phyloP scores from a whole-genome alignment of 2,113 vertebrate genomes.

The Dascyllus trimaculatus region DNA sequence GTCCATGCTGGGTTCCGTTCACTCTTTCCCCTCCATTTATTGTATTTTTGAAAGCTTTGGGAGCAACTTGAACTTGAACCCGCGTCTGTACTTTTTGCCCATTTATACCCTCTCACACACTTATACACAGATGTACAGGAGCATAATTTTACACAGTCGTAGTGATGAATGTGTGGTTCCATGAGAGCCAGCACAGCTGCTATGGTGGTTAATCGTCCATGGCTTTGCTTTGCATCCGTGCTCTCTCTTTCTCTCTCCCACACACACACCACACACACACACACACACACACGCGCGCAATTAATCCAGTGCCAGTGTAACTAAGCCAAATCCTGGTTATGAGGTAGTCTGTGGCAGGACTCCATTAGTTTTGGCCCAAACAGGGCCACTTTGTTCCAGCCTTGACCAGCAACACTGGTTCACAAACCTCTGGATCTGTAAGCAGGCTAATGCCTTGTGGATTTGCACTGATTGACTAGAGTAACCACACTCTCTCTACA shows the following conservation, averaged over 20 bases:
- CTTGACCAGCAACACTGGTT: slow-evolving; percentile 45
- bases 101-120: slow-evolving; percentile 12
- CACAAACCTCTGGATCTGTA: slow-evolving; percentile 54
- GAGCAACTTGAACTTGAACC: slow-evolving; percentile 46
- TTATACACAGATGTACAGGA: slow-evolving; percentile 20
- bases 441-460: slow-evolving; percentile 54
- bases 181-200: slow-evolving; percentile 53
- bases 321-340: slow-evolving; percentile 54
- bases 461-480: slow-evolving; percentile 56
- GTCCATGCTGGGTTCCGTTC: slow-evolving; percentile 19
- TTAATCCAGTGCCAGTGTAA: slow-evolving; percentile 52
- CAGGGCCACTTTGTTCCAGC: slow-evolving; percentile 34
- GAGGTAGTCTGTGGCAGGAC: slow-evolving; percentile 65
- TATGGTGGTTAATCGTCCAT: slow-evolving; percentile 51
- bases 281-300: slow-evolving; percentile 16
- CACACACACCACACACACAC: not conserved
- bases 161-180: slow-evolving; percentile 57
- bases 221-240: slow-evolving; percentile 32
- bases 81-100: not conserved
- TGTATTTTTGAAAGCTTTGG: slow-evolving; percentile 35
- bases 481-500: slow-evolving; percentile 54
- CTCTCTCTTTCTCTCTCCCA: slow-evolving; percentile 16
- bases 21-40: slow-evolving; percentile 44
- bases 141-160: slow-evolving; percentile 23
- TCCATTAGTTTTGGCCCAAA: slow-evolving; percentile 51